A percentile compares a stretch with the other conserved stretches of the same genome.
phyloP scores from a whole-genome alignment of 2,797 vertebrate genomes.

The Rousettus madagascariensis region DNA sequence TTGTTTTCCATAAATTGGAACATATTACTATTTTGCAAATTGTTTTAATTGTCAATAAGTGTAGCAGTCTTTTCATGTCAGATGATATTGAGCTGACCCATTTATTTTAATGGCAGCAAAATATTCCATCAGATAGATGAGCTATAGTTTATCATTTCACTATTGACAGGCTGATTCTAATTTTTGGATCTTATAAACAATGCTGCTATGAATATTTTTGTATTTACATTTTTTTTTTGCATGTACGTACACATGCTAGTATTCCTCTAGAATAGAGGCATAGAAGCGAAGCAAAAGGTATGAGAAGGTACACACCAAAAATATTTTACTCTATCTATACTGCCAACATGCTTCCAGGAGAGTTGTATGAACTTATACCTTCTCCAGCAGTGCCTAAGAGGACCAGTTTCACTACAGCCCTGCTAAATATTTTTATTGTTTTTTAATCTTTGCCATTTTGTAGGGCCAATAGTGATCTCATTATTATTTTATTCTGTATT shows the following conservation, averaged over 20 bases:
- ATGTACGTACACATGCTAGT: not conserved
- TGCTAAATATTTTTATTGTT: not conserved
- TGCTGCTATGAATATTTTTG: not conserved
- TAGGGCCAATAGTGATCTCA: conserved; percentile 20
- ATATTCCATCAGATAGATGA: not conserved
- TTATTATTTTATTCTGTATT: not conserved
- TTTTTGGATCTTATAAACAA: not conserved
- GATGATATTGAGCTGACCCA: not conserved
- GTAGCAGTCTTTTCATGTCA: not conserved
- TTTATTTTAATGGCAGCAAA: not conserved
- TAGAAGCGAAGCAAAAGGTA: conserved; percentile 4
- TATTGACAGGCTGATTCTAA: not conserved
- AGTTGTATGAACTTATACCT: not conserved
- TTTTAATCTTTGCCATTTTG: not conserved
- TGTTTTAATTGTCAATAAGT: not conserved
- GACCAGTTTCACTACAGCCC: not conserved
- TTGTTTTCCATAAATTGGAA: not conserved
- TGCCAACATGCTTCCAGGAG: not conserved
- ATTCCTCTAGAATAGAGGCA: not conserved
- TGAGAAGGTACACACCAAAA: not conserved
- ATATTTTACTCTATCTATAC: not conserved
- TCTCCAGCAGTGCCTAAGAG: not conserved
- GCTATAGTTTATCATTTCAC: not conserved
- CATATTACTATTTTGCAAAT: not conserved
- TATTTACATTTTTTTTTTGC: not conserved